These are phyloP conservation scores for Chironomus riparius DNA, from an alignment of 2,888 invertebrate genomes.

Conservation along the genomic window DNA sequence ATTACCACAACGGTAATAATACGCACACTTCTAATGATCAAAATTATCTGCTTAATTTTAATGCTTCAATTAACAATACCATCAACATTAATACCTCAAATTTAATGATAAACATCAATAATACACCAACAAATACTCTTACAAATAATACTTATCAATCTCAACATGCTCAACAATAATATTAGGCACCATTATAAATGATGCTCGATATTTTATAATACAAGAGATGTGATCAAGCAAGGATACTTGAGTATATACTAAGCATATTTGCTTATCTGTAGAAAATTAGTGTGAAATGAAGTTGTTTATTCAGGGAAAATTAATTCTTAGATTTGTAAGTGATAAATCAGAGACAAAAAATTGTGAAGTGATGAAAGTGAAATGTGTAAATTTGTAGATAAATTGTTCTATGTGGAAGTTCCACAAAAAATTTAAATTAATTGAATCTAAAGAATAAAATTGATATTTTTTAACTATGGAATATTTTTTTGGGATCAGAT, in stretches of 20 bases:
- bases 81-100: constrained; percentile 25
- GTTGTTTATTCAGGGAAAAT: constrained; percentile 2
- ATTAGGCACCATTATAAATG: not conserved
- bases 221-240: not conserved
- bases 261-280: not conserved
- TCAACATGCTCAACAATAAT: not conserved
- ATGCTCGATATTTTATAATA: not conserved
- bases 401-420: too few species aligned
- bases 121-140: constrained; percentile 8
- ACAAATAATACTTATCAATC: not conserved
- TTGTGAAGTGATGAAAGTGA: too few species aligned
- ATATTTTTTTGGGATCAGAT: too few species aligned
- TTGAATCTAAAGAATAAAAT: too few species aligned
- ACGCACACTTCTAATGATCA: not conserved
- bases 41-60: constrained; percentile 18
- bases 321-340: not conserved
- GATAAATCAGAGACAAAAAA: too few species aligned
- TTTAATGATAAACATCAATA: constrained; percentile 17
- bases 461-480: too few species aligned
- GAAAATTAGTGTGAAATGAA: not conserved
- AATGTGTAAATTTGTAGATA: too few species aligned
- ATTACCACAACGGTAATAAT: not conserved
- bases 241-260: too few species aligned
- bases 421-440: too few species aligned
- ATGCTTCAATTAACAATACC: constrained; percentile 9